A percentile compares a stretch with the other conserved stretches of the same genome.
Evolutionary conservation across 1,140 invertebrate species (phyloP).

Genomic region (Heterodera schachtii): DNA sequence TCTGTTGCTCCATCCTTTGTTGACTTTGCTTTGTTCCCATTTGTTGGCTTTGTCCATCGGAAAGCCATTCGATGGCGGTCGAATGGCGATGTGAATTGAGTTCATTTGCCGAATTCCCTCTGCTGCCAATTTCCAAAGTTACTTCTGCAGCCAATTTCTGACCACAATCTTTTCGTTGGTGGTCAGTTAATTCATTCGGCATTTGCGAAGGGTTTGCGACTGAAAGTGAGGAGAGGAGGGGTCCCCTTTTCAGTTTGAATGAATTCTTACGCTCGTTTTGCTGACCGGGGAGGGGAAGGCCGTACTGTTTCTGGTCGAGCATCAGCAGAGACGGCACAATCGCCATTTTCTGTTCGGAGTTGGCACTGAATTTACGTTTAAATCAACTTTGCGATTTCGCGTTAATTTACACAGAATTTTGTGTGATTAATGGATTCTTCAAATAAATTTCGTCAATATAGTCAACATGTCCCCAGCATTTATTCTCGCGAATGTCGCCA

Average conservation of each 20-base stretch:
- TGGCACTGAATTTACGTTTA: conserved; percentile 2
- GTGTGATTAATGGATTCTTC: conserved; percentile 40
- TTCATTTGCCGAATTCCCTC: neutral
- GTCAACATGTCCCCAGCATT: conserved; percentile 51
- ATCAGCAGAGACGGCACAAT: conserved; percentile 9
- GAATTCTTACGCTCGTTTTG: neutral
- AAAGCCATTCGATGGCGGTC: conserved; percentile 4
- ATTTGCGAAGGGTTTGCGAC: neutral
- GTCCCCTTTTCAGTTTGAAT: neutral
- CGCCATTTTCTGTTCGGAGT: conserved; percentile 20
- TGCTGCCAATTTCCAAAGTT: neutral
- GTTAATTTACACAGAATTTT: conserved; percentile 16
- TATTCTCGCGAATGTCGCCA: conserved; percentile 43
- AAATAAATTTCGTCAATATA: conserved; percentile 51
- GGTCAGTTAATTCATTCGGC: neutral
- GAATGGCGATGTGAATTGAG: neutral
- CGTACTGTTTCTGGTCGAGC: conserved; percentile 18
- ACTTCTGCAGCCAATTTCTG: neutral
- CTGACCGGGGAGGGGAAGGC: neutral
- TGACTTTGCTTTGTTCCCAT: neutral
- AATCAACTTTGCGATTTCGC: neutral
- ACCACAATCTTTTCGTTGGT: neutral
- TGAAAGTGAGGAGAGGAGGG: neutral
- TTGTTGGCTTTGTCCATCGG: neutral
- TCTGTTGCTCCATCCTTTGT: neutral